Percentiles rank a stretch among this genome's conserved stretches.
Conservation (phyloP, 2,888 invertebrate species). For the Drosophila rubida region DNA sequence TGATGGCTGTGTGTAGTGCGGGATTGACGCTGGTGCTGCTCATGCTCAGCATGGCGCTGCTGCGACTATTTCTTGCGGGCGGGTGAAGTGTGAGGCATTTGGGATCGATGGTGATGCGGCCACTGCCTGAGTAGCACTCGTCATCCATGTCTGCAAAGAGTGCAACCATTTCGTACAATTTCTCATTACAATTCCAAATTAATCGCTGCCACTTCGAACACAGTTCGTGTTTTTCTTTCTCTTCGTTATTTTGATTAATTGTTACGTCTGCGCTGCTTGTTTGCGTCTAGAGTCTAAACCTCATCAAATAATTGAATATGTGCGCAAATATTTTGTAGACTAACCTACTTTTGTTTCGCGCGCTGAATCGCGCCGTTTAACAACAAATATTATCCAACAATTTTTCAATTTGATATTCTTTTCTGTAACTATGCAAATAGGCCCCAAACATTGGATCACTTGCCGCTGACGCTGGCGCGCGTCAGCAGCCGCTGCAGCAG, state of each 20-base stretch:
- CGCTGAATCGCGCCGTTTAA: conserved; percentile 6
- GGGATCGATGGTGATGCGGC: conserved; percentile 77
- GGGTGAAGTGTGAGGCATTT: conserved; percentile 76
- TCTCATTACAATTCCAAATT: too few relatives aligned
- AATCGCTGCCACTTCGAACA: background rate
- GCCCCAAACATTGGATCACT: conserved; percentile 49
- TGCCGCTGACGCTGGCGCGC: conserved; percentile 42
- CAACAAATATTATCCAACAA: conserved; percentile 58
- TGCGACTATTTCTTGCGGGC: conserved; percentile 57
- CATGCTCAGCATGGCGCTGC: conserved; percentile 53
- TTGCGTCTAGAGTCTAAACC: conserved; percentile 18
- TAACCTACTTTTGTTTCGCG: conserved; percentile 58
- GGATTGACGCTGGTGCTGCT: conserved; percentile 59
- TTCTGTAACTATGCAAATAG: conserved; percentile 63
- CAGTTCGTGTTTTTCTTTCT: background rate
- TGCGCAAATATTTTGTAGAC: conserved; percentile 54
- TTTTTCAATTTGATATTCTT: conserved; percentile 45
- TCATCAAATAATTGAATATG: conserved; percentile 42
- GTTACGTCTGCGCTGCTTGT: conserved; percentile 4
- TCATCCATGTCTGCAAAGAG: conserved; percentile 92
- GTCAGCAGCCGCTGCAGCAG: conserved; percentile 55
- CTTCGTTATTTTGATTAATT: conserved; percentile 11
- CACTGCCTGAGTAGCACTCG: conserved; percentile 91
- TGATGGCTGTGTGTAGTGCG: conserved; percentile 58
- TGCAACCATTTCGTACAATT: too few relatives aligned